Percentiles rank a stretch among this genome's conserved stretches.
These are phyloP conservation scores for Drosophila pruinosa DNA, from an alignment of 1,140 invertebrate species.

Conservation along the genomic window DNA sequence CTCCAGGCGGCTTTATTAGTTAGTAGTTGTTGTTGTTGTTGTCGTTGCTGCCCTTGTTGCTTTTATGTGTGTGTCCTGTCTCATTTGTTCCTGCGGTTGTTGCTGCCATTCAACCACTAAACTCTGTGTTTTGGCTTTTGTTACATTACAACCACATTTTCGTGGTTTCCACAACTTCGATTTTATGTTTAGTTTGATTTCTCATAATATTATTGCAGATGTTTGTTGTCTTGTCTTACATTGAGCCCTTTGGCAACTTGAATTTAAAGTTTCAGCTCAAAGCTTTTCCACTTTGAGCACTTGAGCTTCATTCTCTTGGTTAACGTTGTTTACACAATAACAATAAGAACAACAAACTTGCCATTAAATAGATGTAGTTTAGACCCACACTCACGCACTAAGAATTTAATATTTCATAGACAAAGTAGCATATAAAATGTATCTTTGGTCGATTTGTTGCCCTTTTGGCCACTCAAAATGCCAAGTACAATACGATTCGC, in stretches of 20 bases:
- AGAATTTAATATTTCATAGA: neutral
- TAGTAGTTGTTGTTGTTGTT: constrained; percentile 15
- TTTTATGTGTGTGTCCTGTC: constrained; percentile 22
- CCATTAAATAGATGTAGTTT: constrained; percentile 2
- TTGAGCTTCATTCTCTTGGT: constrained; percentile 2
- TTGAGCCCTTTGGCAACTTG: neutral
- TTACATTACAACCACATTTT: constrained; percentile 66
- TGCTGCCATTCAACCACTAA: constrained; percentile 75
- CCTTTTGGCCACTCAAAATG: constrained; percentile 25
- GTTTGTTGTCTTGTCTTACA: neutral
- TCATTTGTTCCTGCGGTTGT: constrained; percentile 49
- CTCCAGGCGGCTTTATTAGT: constrained; percentile 62
- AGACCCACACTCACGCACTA: neutral
- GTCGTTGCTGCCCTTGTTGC: constrained; percentile 6
- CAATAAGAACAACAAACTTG: neutral
- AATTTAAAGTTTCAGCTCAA: constrained; percentile 36
- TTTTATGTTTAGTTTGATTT: constrained; percentile 62
- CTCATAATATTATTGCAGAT: constrained; percentile 61
- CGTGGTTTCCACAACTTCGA: constrained; percentile 66
- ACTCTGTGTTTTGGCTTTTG: constrained; percentile 77
- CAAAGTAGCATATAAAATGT: neutral
- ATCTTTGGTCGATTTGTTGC: constrained; percentile 25
- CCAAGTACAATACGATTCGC: constrained; percentile 17
- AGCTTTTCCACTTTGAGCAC: neutral
- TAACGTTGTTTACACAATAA: neutral